Evolutionary conservation across 2,888 invertebrate genomes (phyloP), one percentile per base, ranked within the genome.

Genomic region (Trichacis sp.): DNA sequence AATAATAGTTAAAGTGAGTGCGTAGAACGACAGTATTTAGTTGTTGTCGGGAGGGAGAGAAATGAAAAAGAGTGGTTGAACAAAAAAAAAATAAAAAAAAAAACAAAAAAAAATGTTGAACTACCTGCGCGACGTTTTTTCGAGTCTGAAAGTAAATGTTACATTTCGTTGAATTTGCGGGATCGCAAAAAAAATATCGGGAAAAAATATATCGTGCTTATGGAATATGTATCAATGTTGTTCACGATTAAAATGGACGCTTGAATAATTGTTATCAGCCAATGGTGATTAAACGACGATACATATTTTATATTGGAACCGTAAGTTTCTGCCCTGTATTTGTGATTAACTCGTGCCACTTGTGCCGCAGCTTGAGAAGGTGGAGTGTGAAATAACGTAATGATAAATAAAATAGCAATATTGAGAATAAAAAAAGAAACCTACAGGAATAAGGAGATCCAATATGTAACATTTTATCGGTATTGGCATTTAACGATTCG

Each of bases 331-430:
- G 62, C 62, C 57, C 63, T 53, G 59, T 57, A 63, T 50, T 77
- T 79, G 79, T 80, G 79, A 80, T 80, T 77, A 75, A 77, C 71
- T 77, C 79, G 79, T 79, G 79, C 80, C 79, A 80, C 74, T 77
- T 76, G 77, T 78, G 77, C 72, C 77, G 66, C 68, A 69, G 71
- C 42, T 65, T 58, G 11, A 43, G 18, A 12, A 43, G 50, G 9
- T 50, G 30, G 30, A 12, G 29, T 43, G 17, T 15, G 17, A 42
- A 17, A 19, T 43, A 19, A 43, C 43, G 43, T 43, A 48, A 48
- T 15, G 43, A 49, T 33, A n/a, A 33, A 33, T 5, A 24, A 29
- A 43, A 64, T 59, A 59, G 33, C 17, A 59, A 64, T 64, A 55
- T 24, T 24, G 19, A 43, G 19, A 18, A 43, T 43, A 19, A 18